phyloP scores from a whole-genome alignment of 2,888 invertebrate species.

The Rhingia campestris region DNA sequence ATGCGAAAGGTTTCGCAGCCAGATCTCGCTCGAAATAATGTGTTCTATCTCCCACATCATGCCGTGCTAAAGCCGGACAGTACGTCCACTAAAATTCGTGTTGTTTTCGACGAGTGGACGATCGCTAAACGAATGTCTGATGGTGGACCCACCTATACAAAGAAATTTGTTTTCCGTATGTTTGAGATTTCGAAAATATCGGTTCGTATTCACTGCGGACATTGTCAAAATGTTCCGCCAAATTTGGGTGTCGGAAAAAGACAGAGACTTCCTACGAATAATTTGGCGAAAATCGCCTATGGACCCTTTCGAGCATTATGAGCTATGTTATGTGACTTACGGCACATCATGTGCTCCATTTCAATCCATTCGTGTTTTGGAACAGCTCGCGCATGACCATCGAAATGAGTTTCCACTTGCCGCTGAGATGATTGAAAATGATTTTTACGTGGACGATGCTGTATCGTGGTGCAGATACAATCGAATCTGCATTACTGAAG shows the following conservation, averaged over 20 bases:
- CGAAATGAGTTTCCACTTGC: too few species aligned
- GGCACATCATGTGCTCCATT: too few species aligned
- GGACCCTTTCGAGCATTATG: slow-evolving; percentile 19
- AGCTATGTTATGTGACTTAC: slow-evolving; percentile 30
- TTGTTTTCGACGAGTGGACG: slow-evolving; percentile 44
- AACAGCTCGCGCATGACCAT: too few species aligned
- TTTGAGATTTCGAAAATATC: too few species aligned
- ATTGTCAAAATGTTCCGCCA: slow-evolving; percentile 37
- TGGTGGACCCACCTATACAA: too few species aligned
- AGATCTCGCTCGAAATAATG: too few species aligned
- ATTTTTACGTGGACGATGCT: slow-evolving; percentile 38
- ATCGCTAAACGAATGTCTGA: slow-evolving; percentile 26
- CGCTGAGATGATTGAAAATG: slow-evolving; percentile 58
- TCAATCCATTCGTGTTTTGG: too few species aligned
- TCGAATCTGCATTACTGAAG: neutral
- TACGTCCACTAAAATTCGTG: slow-evolving; percentile 22
- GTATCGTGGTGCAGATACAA: slow-evolving; percentile 2
- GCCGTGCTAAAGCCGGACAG: slow-evolving; percentile 9
- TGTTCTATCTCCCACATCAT: slow-evolving; percentile 42
- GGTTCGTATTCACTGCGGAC: slow-evolving; percentile 26
- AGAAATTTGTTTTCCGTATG: too few species aligned
- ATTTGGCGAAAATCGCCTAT: slow-evolving; percentile 24
- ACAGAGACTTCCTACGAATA: slow-evolving; percentile 24
- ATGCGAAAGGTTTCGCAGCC: too few species aligned
- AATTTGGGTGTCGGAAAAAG: too few species aligned